These are phyloP conservation scores for Drosophila sechellia DNA, from an alignment of 1,140 invertebrate species.

Conservation along the genomic window DNA sequence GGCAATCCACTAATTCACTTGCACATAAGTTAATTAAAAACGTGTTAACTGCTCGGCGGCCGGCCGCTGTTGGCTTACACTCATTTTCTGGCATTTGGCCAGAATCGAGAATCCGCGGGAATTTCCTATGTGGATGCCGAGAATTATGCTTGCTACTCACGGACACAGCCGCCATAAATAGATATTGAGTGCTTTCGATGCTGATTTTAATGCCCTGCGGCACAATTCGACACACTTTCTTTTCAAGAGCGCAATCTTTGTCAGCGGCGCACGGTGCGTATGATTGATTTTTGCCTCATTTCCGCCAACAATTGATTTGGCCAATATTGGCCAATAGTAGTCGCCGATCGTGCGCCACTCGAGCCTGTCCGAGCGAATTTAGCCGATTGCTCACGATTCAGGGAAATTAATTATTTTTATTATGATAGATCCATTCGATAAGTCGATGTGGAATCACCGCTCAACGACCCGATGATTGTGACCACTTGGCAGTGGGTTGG, in stretches of 20 bases:
- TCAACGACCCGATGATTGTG: slow-evolving; percentile 26
- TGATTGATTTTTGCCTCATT: slow-evolving; percentile 67
- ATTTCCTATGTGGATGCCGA: slow-evolving; percentile 39
- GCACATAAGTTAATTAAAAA: slow-evolving; percentile 55
- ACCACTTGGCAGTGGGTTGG: neutral
- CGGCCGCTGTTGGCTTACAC: slow-evolving; percentile 1
- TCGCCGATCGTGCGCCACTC: slow-evolving; percentile 37
- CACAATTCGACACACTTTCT: slow-evolving; percentile 44
- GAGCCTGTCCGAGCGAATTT: slow-evolving; percentile 14
- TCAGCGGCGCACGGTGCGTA: slow-evolving; percentile 53
- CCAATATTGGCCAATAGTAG: slow-evolving; percentile 23
- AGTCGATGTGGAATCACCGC: slow-evolving; percentile 25
- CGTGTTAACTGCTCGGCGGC: slow-evolving; percentile 43
- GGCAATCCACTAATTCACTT: slow-evolving; percentile 41
- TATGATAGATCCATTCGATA: slow-evolving; percentile 47
- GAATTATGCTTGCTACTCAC: slow-evolving; percentile 27
- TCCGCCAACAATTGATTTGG: slow-evolving; percentile 52
- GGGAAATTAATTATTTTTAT: slow-evolving; percentile 53
- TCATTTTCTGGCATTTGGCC: slow-evolving; percentile 28
- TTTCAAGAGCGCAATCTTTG: slow-evolving; percentile 31
- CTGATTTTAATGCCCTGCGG: slow-evolving; percentile 8
- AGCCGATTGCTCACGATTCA: slow-evolving; percentile 37
- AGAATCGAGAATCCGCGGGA: slow-evolving; percentile 16
- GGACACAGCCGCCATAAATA: slow-evolving; percentile 20
- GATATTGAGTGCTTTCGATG: slow-evolving; percentile 29